Evolutionary conservation across 2,888 invertebrate genomes (phyloP).

Genomic region (Crossocerus cetratus): DNA sequence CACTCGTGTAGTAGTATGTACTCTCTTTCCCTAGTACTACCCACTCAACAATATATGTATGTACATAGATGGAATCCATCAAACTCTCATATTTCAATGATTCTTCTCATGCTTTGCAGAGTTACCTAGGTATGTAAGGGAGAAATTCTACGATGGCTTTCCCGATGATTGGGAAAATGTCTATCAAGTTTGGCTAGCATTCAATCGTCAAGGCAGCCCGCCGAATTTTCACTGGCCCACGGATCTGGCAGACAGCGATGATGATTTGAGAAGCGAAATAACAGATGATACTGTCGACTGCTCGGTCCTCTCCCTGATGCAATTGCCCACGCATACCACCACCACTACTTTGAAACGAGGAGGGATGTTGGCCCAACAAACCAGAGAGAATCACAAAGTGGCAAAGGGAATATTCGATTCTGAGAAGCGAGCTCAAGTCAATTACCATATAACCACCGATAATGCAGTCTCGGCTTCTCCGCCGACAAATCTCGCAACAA

Average conservation of each 20-base stretch:
- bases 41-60: background rate
- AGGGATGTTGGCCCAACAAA: too few species aligned
- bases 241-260: slow-evolving; percentile 68
- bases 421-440: too few species aligned
- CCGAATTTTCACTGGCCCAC: slow-evolving; percentile 72
- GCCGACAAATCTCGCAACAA: too few species aligned
- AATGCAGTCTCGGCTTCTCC: too few species aligned
- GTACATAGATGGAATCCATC: too few species aligned
- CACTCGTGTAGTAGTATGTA: too few species aligned
- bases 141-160: slow-evolving; percentile 73
- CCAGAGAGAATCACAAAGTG: too few species aligned
- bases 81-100: too few species aligned
- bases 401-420: too few species aligned
- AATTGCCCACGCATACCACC: too few species aligned
- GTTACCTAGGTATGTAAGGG: slow-evolving; percentile 68
- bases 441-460: too few species aligned
- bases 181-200: slow-evolving; percentile 68
- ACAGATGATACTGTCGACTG: slow-evolving; percentile 41
- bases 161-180: slow-evolving; percentile 74
- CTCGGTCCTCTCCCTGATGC: background rate
- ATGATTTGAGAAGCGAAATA: slow-evolving; percentile 67
- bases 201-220: slow-evolving; percentile 52
- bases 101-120: slow-evolving; percentile 47
- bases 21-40: background rate
- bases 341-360: too few species aligned